Evolutionary conservation across 2,113 vertebrate genomes (phyloP), one percentile per base, ranked within the genome.

Genomic region (Menidia beryllina): DNA sequence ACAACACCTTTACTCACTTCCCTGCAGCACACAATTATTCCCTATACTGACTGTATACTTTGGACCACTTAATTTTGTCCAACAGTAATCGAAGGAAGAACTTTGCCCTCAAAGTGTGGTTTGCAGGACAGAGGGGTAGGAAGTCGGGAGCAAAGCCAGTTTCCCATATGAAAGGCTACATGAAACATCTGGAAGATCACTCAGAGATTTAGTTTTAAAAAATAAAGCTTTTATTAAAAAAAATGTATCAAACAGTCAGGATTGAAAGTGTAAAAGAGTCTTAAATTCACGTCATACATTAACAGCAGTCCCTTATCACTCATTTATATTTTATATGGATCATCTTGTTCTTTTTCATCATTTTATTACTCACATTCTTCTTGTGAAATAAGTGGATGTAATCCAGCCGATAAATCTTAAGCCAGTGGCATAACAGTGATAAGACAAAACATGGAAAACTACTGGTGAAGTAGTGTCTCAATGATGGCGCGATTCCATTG

Each of bases 41-140:
- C 75, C 81, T 24, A 69, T 8, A 83, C 86, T 65, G 75, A 79
- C 84, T 81, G 82, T 86, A 66, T 71, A 61, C 83, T 79, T 83
- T 85, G 85, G 45, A 69, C 76, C 86, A 83, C 87, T 91, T 91
- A 78, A 92, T 91, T 91, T 83, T 43, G 63, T 74, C 81, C 41
- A 67, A 69, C 58, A 53, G 79, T 88, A 84, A 90, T 90, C 78
- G 82, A 81, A 43, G 52, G 57, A 66, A 43, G 34, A 58, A 68
- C 77, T 84, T 61, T 65, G 20, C 23, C 73, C 59, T 13, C 56
- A 39, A 55, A 77, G 53, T 78, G 50, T 9, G 23, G 58, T 63
- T 86, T 63, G 49, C 62, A 47, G 45, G 49, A 17, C 36, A 20
- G 49, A 11, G 20, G 30, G 58, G 25, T 24, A 54, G 4, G 64